Base-by-base conservation (phyloP, 2,888 invertebrate genomes). In the Adelognathus sp. region DNA sequence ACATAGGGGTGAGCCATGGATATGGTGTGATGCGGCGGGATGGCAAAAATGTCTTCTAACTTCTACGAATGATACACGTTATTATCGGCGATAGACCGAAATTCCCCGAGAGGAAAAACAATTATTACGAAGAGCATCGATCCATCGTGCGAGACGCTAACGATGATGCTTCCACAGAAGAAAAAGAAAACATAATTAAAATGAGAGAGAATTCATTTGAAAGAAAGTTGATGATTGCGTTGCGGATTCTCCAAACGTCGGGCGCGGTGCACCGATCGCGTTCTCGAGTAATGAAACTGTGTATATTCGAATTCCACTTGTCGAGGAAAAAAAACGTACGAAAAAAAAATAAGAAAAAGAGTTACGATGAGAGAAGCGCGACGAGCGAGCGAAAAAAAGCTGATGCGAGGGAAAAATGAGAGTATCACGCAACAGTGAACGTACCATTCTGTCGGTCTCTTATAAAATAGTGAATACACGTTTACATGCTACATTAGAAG, bases 361-460 rank as follows among this genome's bases (percentile, higher is more conserved):
- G n/a, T 16, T 3, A 33, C 58, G 6, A 46, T 9, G 7, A 7
- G 29, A 21, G 18, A 33, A 14, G 18, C 39, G 44, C 11, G 44
- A 73, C 70, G 63, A 77, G 41, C 63, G 39, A 33, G 7, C 31
- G 36, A 46, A 41, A 39, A n/a, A 50, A 72, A 31, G 29, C 24
- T 50, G 64, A 70, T 72, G 58, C 66, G 71, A 61, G 41, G 6
- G 52, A 44, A 74, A 75, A 31, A 76, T 71, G 74, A 79, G 73
- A 78, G 67, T 67, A 72, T 81, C 72, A 58, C 81, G 86, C 85
- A 90, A 86, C 86, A 88, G 85, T 87, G 82, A 86, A 89, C 82
- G 88, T 90, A 90, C 89, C 89, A 90, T 90, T 91, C 88, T 88
- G 90, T 90, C 90, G 87, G 87, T 88, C 86, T 87, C 88, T 87